Evolutionary conservation across 92 coral and sea anemone genomes (phyloP).

Genomic region (Bergia sp.): DNA sequence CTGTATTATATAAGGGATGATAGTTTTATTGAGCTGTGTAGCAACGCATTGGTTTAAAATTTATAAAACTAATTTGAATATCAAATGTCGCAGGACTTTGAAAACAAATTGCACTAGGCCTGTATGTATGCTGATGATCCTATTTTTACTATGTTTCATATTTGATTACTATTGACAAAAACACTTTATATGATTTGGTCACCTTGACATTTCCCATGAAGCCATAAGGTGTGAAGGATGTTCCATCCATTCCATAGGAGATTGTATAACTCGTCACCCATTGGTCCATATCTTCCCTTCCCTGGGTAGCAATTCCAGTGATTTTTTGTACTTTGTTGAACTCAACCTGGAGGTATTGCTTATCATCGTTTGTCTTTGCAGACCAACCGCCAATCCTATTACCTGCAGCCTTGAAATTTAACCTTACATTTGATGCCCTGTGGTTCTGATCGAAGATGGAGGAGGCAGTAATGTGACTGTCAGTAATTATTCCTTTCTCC

Average conservation of each 20-base stretch:
- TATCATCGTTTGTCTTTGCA: background rate
- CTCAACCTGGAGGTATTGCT: constrained; percentile 5
- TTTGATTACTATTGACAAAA: no score
- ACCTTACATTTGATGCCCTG: constrained; percentile 14
- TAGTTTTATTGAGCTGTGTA: no score
- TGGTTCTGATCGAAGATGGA: background rate
- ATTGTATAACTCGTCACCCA: constrained; percentile 12
- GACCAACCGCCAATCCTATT: background rate
- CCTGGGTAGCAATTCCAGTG: constrained; percentile 27
- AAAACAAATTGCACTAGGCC: no score
- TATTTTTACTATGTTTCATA: no score
- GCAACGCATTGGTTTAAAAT: no score
- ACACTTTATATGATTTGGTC: background rate
- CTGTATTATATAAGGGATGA: no score
- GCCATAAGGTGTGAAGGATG: background rate
- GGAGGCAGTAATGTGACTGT: constrained; percentile 2
- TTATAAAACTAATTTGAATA: no score
- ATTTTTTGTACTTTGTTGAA: background rate
- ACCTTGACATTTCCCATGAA: background rate
- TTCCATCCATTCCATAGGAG: background rate
- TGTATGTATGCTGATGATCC: no score
- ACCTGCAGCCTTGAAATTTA: constrained; percentile 14
- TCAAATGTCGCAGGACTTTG: no score
- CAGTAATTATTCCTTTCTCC: background rate
- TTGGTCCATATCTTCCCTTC: background rate